phyloP scores from a whole-genome alignment of 1,140 invertebrate species.

The Monochamus saltuarius region DNA sequence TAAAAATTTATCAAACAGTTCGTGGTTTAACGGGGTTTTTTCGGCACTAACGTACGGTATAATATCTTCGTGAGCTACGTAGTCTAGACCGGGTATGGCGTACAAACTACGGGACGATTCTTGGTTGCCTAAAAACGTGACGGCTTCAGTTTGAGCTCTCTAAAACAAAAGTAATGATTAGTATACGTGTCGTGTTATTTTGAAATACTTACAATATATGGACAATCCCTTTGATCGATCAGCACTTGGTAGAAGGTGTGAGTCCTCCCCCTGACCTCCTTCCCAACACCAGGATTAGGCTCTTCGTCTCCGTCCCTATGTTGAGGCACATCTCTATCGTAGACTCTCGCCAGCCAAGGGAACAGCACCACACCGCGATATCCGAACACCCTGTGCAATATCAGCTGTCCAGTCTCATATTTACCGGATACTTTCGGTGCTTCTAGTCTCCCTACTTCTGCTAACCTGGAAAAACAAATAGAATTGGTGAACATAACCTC shows the following conservation, averaged over 20 bases:
- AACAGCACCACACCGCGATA: conserved; percentile 94
- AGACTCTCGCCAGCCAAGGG: conserved; percentile 92
- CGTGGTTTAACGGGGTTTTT: conserved; percentile 84
- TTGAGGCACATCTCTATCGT: conserved; percentile 81
- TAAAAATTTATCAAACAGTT: conserved; percentile 95
- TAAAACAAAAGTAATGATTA: conserved; percentile 49
- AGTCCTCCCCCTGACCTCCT: conserved; percentile 86
- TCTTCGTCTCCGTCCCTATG: conserved; percentile 44
- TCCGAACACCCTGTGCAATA: conserved; percentile 93
- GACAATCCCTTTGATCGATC: conserved; percentile 94
- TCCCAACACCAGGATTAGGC: conserved; percentile 59
- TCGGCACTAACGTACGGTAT: conserved; percentile 83
- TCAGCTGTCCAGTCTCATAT: conserved; percentile 94
- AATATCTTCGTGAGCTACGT: conserved; percentile 95
- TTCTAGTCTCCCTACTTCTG: conserved; percentile 80
- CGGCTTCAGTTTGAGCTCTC: conserved; percentile 94
- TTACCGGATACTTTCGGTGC: conserved; percentile 82
- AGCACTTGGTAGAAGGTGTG: conserved; percentile 97
- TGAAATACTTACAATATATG: conserved; percentile 74
- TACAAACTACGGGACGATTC: conserved; percentile 91
- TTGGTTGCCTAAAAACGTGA: conserved; percentile 96
- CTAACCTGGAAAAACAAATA: conserved; percentile 57
- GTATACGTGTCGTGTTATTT: background rate
- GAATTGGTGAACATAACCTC: conserved; percentile 12
- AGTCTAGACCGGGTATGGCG: conserved; percentile 93